Conservation (phyloP, 2,888 invertebrate species). For the Cecidostiba fungosa region DNA sequence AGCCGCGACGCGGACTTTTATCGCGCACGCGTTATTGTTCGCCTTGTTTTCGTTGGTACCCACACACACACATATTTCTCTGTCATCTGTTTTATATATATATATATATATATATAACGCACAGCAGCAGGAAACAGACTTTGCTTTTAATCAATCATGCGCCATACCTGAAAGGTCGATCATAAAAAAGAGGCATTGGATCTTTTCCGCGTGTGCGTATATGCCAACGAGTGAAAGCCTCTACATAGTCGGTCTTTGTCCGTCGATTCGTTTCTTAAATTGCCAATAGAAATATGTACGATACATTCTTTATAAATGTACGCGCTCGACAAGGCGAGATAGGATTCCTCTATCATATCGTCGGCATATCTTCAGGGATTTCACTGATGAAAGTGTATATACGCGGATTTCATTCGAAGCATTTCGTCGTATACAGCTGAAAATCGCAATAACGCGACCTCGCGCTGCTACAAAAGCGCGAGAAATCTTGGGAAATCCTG, state of each 20-base stretch:
- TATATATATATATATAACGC: too few species aligned
- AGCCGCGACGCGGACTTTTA: slow-evolving; percentile 9
- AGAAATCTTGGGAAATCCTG: slow-evolving; percentile 7
- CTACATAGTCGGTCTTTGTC: neutral
- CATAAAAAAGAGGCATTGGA: slow-evolving; percentile 26
- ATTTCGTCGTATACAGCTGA: neutral
- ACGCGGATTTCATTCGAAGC: neutral
- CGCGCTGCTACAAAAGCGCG: neutral
- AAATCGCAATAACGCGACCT: slow-evolving; percentile 14
- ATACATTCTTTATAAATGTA: too few species aligned
- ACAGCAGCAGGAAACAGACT: slow-evolving; percentile 38
- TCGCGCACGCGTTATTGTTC: neutral
- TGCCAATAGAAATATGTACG: too few species aligned
- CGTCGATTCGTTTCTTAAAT: neutral
- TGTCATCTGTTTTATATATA: neutral
- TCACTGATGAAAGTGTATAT: neutral
- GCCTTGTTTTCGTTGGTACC: slow-evolving; percentile 13
- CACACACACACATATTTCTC: neutral
- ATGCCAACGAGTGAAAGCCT: neutral
- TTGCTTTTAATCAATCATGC: slow-evolving; percentile 33
- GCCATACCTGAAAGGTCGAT: slow-evolving; percentile 22
- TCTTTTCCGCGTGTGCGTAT: slow-evolving; percentile 24
- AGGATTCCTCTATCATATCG: neutral
- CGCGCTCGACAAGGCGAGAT: neutral
- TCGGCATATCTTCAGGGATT: neutral